Conservation (phyloP, 2,113 vertebrate species). For the Zosterops pallidus region DNA sequence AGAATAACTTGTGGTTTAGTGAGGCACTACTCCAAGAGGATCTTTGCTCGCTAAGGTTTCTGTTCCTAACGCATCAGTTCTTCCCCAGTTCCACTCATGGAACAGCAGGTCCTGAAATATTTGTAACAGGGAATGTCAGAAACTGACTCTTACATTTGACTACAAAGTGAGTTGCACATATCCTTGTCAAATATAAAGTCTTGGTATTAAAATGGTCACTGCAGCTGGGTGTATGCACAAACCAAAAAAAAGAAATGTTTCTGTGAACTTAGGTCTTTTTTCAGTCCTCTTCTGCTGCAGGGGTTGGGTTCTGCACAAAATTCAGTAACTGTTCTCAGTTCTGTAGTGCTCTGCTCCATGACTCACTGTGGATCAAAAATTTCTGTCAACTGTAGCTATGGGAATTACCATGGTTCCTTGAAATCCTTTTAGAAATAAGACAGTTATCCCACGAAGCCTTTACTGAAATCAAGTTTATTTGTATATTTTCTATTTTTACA, state of each 20-base stretch:
- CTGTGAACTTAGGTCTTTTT: neutral
- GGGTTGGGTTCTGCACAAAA: neutral
- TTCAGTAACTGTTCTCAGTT: neutral
- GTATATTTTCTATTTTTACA: constrained; percentile 25
- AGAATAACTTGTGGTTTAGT: neutral
- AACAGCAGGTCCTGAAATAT: neutral
- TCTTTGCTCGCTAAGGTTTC: neutral
- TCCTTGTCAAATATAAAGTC: neutral
- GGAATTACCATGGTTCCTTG: neutral
- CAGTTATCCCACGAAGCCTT: constrained; percentile 40
- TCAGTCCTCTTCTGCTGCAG: neutral
- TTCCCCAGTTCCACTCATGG: neutral
- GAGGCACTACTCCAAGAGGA: neutral
- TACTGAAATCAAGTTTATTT: constrained; percentile 39
- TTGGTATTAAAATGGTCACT: neutral
- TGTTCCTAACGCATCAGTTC: neutral
- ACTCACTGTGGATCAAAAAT: neutral
- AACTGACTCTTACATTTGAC: neutral
- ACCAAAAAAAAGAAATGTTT: neutral
- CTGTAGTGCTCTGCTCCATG: neutral
- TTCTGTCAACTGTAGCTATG: neutral
- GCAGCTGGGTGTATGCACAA: neutral
- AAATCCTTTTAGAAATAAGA: neutral
- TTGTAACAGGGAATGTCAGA: neutral
- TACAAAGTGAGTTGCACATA: neutral